Conservation (phyloP, 2,888 invertebrate species). For the Athalia circularis region DNA sequence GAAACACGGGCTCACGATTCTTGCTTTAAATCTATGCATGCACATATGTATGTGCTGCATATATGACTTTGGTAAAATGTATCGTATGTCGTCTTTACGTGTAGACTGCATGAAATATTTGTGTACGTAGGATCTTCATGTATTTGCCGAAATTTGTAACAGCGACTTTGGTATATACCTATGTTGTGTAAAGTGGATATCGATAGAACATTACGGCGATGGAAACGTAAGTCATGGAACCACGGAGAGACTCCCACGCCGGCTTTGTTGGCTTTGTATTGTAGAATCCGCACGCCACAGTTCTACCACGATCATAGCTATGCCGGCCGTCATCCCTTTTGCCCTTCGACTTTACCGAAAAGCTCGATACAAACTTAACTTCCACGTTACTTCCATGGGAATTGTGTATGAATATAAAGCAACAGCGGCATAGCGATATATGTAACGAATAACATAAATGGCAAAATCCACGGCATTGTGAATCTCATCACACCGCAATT, state of each 20-base stretch:
- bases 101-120: too few relatives aligned
- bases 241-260: constrained; percentile 28
- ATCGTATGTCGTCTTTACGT: neutral
- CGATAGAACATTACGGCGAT: constrained; percentile 46
- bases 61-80: neutral
- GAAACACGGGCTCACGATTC: neutral
- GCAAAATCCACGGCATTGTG: neutral
- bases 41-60: neutral
- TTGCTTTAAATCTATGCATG: too few relatives aligned
- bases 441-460: too few relatives aligned
- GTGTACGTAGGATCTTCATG: neutral
- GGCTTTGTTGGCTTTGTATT: constrained; percentile 50
- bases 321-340: neutral
- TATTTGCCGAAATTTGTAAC: constrained; percentile 17
- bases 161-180: neutral
- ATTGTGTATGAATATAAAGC: too few relatives aligned
- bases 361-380: too few relatives aligned
- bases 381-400: too few relatives aligned
- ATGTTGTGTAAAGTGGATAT: neutral
- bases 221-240: constrained; percentile 9
- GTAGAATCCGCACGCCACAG: constrained; percentile 52
- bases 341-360: too few relatives aligned
- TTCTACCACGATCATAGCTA: constrained; percentile 51
- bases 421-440: too few relatives aligned
- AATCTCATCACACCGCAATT: neutral